Base-by-base conservation (phyloP, 2,888 invertebrate species). In the Bhutanitis thaidina region DNA sequence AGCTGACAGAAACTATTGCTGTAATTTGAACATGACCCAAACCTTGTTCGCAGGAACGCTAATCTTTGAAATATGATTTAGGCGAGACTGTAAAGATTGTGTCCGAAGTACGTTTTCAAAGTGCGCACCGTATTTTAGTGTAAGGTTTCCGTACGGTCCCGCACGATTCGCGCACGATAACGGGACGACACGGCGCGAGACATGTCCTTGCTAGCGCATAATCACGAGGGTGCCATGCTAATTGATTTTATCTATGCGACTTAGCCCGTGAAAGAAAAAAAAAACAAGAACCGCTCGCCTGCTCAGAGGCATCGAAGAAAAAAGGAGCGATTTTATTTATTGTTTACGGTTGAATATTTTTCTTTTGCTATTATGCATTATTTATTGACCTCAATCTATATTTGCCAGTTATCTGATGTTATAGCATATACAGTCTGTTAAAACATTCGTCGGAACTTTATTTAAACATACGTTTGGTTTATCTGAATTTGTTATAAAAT, bases 241-340 rank as follows among this genome's bases (percentile, higher is more conserved):
- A 82, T 82, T 80, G 80, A 82, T 82, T 65, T 79, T 81, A 82
- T 81, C 82, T 71, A 69, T 62, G 68, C 74, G 59, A 61, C 60
- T 57, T 40, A 39, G 47, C 25, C 32, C 20, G 49, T 8, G 30
- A 38, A 41, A 35, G 46, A 41, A 38, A 52, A 44, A 43, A 43
- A 41, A 35, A 50, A 41, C 15, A 52, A 44, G 37, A 29, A 25
- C 32, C 27, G 34, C 38, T 16, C 16, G 44, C 32, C 32, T 4
- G 34, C 25, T 16, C n/a, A 30, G 25, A 7, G 20, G 12, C 14
- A 32, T n/a, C n/a, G 29, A 20, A 44, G 20, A 45, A 51, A 45
- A 51, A 45, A 45, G n/a, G 20, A 27, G 9, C 8, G 15, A 20
- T 27, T 46, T 51, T 39, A 45, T 51, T 51, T 52, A 52, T 46